Evolutionary conservation across 2,888 invertebrate species (phyloP), one percentile per base, ranked within the genome.

Genomic region (Acanthacorydalis orientalis): DNA sequence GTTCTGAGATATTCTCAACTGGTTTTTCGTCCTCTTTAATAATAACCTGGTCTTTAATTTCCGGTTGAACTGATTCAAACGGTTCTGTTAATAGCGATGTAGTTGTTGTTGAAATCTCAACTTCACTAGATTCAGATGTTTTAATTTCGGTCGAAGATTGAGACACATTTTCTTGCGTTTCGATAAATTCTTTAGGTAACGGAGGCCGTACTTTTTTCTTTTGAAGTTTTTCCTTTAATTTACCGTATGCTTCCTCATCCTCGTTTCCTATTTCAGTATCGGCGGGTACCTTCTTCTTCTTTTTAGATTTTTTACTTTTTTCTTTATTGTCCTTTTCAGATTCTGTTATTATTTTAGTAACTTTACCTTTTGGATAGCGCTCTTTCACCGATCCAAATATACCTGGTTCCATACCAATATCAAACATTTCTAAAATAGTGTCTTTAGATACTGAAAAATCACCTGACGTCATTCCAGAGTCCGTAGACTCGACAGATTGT

Each of bases 331-430:
- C n/a, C 10, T 3, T 35, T 35, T 35, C 14, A 12, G 37, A 9
- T 37, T 37, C 37, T 9, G 37, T 37, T 14, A 37, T 37, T 37
- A 37, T 9, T 37, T n/a, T 37, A 12, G 9, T 37, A 12, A 14
- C 12, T 37, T 37, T 14, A 37, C 14, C 37, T 44, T 39, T 23
- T 2, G 32, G 62, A 49, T 63, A 71, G 40, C 77, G 64, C 54
- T 73, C 67, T 65, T 77, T 74, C 10, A 78, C 74, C 9, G 77
- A 78, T 40, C 77, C 77, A 58, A 78, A 78, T 52, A 78, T 74
- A 2, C 68, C 74, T 62, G 73, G 69, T 61, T 77, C 75, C 11
- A 68, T 52, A 47, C 64, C 64, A 34, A 56, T 56, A 42, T 53
- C 55, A 15, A 49, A 51, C 10, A 35, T 34, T 37, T 12, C 37